Base-by-base conservation (phyloP, 2,888 invertebrate genomes). In the Cyaniris semiargus region DNA sequence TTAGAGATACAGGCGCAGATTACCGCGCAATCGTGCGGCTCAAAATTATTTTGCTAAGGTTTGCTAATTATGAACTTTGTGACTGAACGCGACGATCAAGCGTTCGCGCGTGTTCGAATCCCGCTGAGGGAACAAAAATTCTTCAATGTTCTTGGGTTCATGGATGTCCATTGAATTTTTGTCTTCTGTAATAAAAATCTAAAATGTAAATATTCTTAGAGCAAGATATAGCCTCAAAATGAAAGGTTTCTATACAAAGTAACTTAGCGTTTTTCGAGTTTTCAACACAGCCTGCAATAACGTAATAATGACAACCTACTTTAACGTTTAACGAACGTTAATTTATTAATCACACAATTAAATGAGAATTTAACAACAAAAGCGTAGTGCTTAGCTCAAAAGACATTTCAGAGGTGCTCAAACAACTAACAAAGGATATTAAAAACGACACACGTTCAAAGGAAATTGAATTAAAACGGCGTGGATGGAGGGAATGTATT, bases 391-490 rank as follows among this genome's bases (percentile, higher is more conserved):
- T 23, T 60, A 60, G 60, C 23, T 60, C 13, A 60, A 60, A 60
- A 21, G 21, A 23, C 60, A 23, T 21, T 60, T 60, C 10, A 10
- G 23, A 60, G 60, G 60, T 60, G 60, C 23, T 60, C 10, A 60
- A 60, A 60, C 23, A 60, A 60, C 60, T 60, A 60, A 60, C 60
- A 60, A 60, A 23, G 60, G 60, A 60, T 60, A 60, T 60, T 60
- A 60, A 60, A 60, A 60, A 60, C 23, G 23, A 60, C 60, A 60
- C 60, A 60, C 60, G 60, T 23, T 60, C 23, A 60, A 23, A 60
- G 60, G 10, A 60, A 60, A 60, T 60, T 60, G 23, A 60, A 60
- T 60, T 60, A 60, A 23, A 60, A 60, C 60, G 60, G 23, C 23
- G 60, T 23, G 66, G n/a, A 34, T 23, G 18, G 8, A 38, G 21